These are phyloP conservation scores for Drosophila limbata DNA, from an alignment of 2,888 invertebrate genomes.

Conservation along the genomic window DNA sequence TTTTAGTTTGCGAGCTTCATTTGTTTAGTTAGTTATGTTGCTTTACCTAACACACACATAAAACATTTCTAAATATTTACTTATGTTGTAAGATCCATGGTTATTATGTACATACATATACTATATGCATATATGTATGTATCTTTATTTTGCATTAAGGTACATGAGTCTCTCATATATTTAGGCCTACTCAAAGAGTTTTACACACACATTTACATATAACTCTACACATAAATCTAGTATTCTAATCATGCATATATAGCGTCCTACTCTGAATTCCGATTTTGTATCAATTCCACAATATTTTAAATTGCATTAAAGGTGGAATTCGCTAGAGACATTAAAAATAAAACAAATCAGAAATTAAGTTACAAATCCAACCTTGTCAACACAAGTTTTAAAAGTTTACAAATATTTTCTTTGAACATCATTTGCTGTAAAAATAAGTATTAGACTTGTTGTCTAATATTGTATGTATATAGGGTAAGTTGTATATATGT, in stretches of 20 bases:
- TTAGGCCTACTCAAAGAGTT: conserved; percentile 56
- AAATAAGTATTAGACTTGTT: conserved; percentile 29
- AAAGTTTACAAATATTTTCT: conserved; percentile 23
- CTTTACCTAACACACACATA: conserved; percentile 51
- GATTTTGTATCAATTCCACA: background rate
- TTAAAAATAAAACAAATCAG: background rate
- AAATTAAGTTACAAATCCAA: background rate
- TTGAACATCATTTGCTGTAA: conserved; percentile 40
- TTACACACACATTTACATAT: conserved; percentile 41
- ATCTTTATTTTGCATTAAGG: conserved; percentile 65
- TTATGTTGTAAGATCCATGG: conserved; percentile 22
- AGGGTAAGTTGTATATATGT: conserved; percentile 43
- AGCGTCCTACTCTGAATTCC: background rate
- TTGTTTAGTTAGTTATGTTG: conserved; percentile 28
- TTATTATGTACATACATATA: conserved; percentile 15
- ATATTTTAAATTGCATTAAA: background rate
- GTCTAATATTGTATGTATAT: conserved; percentile 38
- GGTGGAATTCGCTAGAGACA: background rate
- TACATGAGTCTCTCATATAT: conserved; percentile 81
- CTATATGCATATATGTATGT: conserved; percentile 16
- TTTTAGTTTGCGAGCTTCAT: conserved; percentile 36
- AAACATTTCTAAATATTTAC: conserved; percentile 71
- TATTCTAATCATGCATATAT: conserved; percentile 40
- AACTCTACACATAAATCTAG: conserved; percentile 20
- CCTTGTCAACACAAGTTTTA: conserved; percentile 3